A percentile compares a stretch with the other conserved stretches of the same genome.
Evolutionary conservation across 2,888 invertebrate genomes (phyloP).

Genomic region (Byasa hedistus): DNA sequence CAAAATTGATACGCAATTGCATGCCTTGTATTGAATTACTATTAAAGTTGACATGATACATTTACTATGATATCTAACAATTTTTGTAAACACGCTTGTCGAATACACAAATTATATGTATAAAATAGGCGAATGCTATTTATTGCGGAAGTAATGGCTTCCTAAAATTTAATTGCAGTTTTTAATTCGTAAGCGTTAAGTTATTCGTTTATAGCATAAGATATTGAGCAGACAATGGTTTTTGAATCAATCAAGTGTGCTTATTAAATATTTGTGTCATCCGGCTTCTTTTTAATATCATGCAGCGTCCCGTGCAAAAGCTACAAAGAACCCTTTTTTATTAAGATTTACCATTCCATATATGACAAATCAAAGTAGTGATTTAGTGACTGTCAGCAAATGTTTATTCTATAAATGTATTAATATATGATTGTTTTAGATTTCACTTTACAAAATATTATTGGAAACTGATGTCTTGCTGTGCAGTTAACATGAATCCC

Average conservation of each 20-base stretch:
- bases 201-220: conserved; percentile 47
- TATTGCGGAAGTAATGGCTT: conserved; percentile 81
- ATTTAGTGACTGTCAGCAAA: conserved; percentile 3
- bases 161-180: conserved; percentile 77
- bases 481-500: conserved; percentile 26
- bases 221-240: conserved; percentile 41
- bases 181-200: conserved; percentile 58
- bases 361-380: background rate
- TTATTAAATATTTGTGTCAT: conserved; percentile 57
- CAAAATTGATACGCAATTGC: conserved; percentile 53
- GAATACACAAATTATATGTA: conserved; percentile 74
- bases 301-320: conserved; percentile 63
- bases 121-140: conserved; percentile 73
- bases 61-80: conserved; percentile 70
- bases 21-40: conserved; percentile 48
- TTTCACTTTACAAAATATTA: conserved; percentile 22
- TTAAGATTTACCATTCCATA: conserved; percentile 36
- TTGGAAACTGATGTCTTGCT: conserved; percentile 24
- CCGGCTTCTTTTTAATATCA: conserved; percentile 59
- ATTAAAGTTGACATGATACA: conserved; percentile 51
- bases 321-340: conserved; percentile 62
- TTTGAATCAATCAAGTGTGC: conserved; percentile 44
- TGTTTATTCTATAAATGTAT: conserved; percentile 24
- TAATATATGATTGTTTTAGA: conserved; percentile 29
- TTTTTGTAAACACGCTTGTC: conserved; percentile 81